Evolutionary conservation across 2,888 invertebrate species (phyloP), one percentile per base, ranked within the genome.

Genomic region (Gryllus longicercus): DNA sequence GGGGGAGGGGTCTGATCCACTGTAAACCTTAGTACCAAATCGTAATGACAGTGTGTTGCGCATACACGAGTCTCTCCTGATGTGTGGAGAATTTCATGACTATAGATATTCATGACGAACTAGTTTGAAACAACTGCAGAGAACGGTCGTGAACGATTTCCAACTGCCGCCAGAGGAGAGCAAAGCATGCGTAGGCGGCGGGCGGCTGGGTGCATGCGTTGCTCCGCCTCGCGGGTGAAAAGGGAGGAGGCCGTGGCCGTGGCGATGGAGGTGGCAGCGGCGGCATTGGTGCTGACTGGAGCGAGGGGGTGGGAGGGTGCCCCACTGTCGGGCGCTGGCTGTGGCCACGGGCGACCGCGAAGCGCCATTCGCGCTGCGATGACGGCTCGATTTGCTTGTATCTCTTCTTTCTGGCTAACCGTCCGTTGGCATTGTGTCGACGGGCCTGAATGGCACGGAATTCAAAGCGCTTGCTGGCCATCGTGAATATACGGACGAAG

Each of bases 351-450:
- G 25, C 25, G 63, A 63, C 63, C 63, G 63, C 63, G 63, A 63
- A 63, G 63, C 14, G 63, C 63, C 10, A 63, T 63, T 63, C 63
- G 2, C 63, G 18, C 63, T 18, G 63, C 18, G 63, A 63, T 63
- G 63, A 63, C 63, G 14, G 63, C 63, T 63, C 63, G 63, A 63
- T 63, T 63, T 63, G 63, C 63, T 63, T 63, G 63, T 63, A 63
- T 63, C 63, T 63, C 63, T 63, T 63, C 63, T 63, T 63, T 63
- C 63, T 63, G 63, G 18, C 63, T 63, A 63, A 63, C 63, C 63
- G 18, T 63, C 63, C 63, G 18, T 16, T 63, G 63, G 63, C 63
- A 63, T 63, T 63, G 63, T 63, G 63, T 63, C 63, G 63, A 18
- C 63, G 63, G 14, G 63, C 63, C 63, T 63, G 63, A 63, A 63